Conservation (phyloP, 2,797 vertebrate genomes). For the Pseudomugil tenellus region DNA sequence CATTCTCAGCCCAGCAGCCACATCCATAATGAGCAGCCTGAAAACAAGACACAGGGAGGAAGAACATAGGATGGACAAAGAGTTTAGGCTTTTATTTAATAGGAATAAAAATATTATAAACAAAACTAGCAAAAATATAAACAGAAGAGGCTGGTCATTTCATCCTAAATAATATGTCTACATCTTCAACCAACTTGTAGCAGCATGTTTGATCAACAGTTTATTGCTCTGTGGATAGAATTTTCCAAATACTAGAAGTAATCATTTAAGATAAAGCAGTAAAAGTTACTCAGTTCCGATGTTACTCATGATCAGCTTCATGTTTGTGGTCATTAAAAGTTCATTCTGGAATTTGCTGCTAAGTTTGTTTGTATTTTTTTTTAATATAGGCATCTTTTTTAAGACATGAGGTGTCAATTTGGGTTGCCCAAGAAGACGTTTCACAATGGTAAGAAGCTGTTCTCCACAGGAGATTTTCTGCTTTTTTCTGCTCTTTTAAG, state of each 20-base stretch:
- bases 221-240: not conserved
- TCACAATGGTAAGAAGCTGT: no score
- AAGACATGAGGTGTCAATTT: no score
- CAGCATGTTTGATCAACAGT: not conserved
- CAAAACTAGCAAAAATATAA: not conserved
- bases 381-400: no score
- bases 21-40: conserved; percentile 99
- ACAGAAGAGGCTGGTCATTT: not conserved
- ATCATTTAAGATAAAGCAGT: conserved; percentile 24
- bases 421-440: no score
- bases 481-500: no score
- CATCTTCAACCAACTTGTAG: conserved; percentile 13
- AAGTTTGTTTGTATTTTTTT: no score
- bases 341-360: no score
- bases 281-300: conserved; percentile 36
- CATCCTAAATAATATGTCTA: conserved; percentile 21
- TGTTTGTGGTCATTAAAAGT: conserved; percentile 4
- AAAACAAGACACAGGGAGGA: conserved; percentile 49
- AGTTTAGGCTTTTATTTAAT: not conserved
- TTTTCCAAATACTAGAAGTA: conserved; percentile 16
- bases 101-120: not conserved
- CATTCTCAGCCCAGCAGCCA: conserved; percentile 99
- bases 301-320: conserved; percentile 6
- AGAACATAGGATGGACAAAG: conserved; percentile 7
- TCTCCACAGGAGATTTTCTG: no score